Base-by-base conservation (phyloP, 1,140 invertebrate genomes). In the Listronotus bonariensis region DNA sequence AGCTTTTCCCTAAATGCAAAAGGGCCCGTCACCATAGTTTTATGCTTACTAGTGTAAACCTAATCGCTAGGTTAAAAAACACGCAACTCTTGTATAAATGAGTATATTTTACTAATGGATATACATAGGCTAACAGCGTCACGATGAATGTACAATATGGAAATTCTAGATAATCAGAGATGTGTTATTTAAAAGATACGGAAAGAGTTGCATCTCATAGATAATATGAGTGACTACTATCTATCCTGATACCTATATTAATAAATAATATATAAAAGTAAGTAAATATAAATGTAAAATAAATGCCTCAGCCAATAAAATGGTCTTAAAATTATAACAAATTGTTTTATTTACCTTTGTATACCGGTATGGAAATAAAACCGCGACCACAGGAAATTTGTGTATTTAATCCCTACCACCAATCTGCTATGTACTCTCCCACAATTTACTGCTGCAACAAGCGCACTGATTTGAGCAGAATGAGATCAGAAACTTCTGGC, bases 261-360 rank as follows among this genome's bases (percentile, higher is more conserved):
- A 71, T 71, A 69, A 71, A 66, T n/a, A n/a, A n/a, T 65, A 65
- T 70, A 66, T 72, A 72, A 71, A 68, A 72, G 59, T 71, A 73
- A 68, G 67, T 68, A 63, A 74, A 67, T 73, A 73, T 74, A 73
- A 72, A 73, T 73, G 73, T 74, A 74, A 72, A 70, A 74, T 74
- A 74, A 74, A 73, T 73, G 73, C 73, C 72, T 75, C 73, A 75
- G 73, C 73, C 73, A 73, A 70, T 75, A 75, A 70, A 71, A 68
- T 72, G 67, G 68, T 72, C 52, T 73, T 70, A 71, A 73, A 70
- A 67, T 67, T 62, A 52, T 57, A n/a, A 4, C 15, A 18, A 20
- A 41, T 54, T 11, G 52, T 45, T 68, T 70, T 76, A 78, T 49
- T 72, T 52, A 26, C 20, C 20, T 5, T n/a, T n/a, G n/a, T n/a